Evolutionary conservation across 1,140 invertebrate species (phyloP), one percentile per base, ranked within the genome.

Genomic region (Polypedilum vanderplanki): DNA sequence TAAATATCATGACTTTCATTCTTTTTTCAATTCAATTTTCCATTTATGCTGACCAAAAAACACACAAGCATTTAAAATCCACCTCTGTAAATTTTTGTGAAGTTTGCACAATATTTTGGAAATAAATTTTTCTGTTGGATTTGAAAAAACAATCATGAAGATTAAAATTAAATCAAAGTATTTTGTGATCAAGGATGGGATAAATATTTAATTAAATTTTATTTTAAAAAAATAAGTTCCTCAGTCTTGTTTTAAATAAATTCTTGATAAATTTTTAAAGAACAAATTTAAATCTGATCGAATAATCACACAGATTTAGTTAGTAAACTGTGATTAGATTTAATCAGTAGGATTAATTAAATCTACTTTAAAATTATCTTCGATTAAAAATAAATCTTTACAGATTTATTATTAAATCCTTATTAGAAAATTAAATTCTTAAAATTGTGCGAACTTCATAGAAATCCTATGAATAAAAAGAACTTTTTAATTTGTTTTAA

Each of bases 1-100:
- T 57, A 33, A 33, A 33, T 33, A 57, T 57, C 46, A 57, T 33
- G 46, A 57, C 46, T 57, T 57, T 57, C 46, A 57, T 57, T 57
- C 46, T n/a, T n/a, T 12, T 57, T 57, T n/a, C 12, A 12, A 12
- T 57, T 15, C 46, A 9, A 57, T n/a, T n/a, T 57, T 57, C 12
- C 46, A 57, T 8, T 57, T 15, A n/a, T 57, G 3, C 46, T 57
- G 46, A 12, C n/a, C 10, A 57, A 57, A 57, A 57, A 57, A 57
- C 46, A 57, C 46, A 57, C 10, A 57, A 57, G 46, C 15, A n/a
- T n/a, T 57, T 57, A 15, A 1, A 33, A 33, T 33, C 24, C 24
- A 33, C 24, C 24, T 33, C 24, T 33, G 24, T 3, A 33, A 33
- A 33, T 3, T 33, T 33, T 33, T 33, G 24, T 33, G 24, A 33